Evolutionary conservation across 2,797 vertebrate species (phyloP).

Genomic region (Gila robusta): DNA sequence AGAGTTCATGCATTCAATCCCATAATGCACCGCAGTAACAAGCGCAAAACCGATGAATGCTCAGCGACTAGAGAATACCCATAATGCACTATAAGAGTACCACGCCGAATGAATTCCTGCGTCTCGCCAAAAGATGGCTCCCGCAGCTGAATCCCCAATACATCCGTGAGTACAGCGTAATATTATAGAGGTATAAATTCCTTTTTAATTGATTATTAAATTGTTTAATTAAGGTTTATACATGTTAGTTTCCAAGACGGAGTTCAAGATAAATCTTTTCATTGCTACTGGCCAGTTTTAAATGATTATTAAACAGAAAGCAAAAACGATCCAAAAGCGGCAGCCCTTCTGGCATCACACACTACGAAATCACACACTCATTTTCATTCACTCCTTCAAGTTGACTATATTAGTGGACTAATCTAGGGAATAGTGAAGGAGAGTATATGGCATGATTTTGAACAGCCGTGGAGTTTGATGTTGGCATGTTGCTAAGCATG

Average conservation of each 20-base stretch:
- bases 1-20: background rate
- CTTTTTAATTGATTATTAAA: background rate
- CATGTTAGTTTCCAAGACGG: background rate
- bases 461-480: background rate
- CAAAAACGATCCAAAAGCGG: background rate
- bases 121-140: background rate
- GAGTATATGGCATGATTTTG: background rate
- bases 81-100: background rate
- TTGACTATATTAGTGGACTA: background rate
- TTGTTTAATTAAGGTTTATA: background rate
- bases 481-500: background rate
- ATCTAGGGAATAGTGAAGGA: too few species aligned
- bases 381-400: background rate
- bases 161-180: background rate
- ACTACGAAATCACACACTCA: background rate
- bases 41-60: background rate
- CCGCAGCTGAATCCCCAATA: background rate
- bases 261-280: background rate
- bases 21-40: background rate
- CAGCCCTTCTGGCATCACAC: background rate
- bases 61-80: background rate
- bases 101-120: background rate
- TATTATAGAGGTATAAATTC: background rate
- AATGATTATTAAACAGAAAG: background rate
- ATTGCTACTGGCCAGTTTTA: background rate